Percentiles rank a stretch among this genome's conserved stretches.
These are phyloP conservation scores for Morelia viridis DNA, from an alignment of 2,797 vertebrate genomes.

Conservation along the genomic window DNA sequence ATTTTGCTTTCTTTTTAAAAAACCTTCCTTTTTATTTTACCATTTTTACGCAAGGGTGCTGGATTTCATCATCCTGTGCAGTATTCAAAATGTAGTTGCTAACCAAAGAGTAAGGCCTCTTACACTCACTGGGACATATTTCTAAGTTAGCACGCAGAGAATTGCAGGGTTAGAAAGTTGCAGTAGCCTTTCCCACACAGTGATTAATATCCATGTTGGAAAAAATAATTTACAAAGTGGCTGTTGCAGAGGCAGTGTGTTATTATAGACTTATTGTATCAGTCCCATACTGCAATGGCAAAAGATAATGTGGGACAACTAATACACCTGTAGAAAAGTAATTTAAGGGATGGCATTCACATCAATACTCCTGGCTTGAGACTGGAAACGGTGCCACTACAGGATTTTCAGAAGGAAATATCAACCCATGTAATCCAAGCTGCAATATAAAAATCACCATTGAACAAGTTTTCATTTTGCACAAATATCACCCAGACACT, in stretches of 20 bases:
- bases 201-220: constrained; percentile 28
- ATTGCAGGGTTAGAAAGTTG: background rate
- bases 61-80: background rate
- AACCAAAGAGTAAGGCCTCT: constrained; percentile 23
- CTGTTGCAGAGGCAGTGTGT: constrained; percentile 57
- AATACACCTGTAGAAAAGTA: constrained; percentile 54
- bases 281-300: constrained; percentile 55
- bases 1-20: background rate
- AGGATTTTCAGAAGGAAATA: constrained; percentile 59
- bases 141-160: background rate
- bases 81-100: background rate
- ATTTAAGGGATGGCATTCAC: constrained; percentile 47
- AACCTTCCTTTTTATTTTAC: background rate
- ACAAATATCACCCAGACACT: constrained; percentile 45
- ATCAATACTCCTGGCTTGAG: constrained; percentile 56
- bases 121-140: background rate
- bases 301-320: constrained; percentile 63
- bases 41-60: background rate
- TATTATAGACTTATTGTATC: constrained; percentile 60
- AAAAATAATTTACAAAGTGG: constrained; percentile 37
- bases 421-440: constrained; percentile 56
- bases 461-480: constrained; percentile 55
- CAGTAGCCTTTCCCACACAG: background rate
- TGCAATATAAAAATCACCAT: constrained; percentile 54
- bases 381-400: constrained; percentile 60